phyloP scores from a whole-genome alignment of 2,113 vertebrate species.

The Trochalopteron elliotii region DNA sequence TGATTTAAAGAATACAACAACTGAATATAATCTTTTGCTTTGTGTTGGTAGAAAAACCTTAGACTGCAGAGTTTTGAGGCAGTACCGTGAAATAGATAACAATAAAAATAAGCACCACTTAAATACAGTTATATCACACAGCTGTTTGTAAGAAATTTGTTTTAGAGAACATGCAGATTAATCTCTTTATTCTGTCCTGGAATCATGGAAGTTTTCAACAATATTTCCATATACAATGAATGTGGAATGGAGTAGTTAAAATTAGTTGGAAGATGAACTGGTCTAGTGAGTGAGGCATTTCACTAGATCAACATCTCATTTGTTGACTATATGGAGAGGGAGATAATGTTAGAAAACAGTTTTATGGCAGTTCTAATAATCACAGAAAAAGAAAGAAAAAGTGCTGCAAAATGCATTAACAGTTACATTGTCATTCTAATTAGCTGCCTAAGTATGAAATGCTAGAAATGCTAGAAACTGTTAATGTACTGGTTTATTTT shows the following conservation, averaged over 20 bases:
- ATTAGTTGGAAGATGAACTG: background rate
- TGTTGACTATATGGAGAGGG: background rate
- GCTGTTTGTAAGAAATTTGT: background rate
- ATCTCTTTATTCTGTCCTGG: background rate
- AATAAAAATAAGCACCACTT: background rate
- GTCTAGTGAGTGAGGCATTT: conserved; percentile 52
- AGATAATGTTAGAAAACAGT: background rate
- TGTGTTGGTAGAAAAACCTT: background rate
- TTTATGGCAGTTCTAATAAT: background rate
- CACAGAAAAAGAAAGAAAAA: background rate
- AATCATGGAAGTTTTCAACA: conserved; percentile 18
- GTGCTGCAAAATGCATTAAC: background rate
- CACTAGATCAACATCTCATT: background rate
- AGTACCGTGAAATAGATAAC: background rate
- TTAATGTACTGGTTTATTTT: background rate
- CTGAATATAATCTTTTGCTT: background rate
- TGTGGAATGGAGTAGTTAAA: background rate
- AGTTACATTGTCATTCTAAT: background rate
- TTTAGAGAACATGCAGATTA: background rate
- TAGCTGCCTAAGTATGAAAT: background rate
- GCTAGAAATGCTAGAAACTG: background rate
- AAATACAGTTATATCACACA: background rate
- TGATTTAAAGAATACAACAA: background rate
- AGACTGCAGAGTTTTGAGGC: background rate
- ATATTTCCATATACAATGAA: conserved; percentile 62